Evolutionary conservation across 2,113 vertebrate genomes (phyloP).

Genomic region (Maccullochella peelii): DNA sequence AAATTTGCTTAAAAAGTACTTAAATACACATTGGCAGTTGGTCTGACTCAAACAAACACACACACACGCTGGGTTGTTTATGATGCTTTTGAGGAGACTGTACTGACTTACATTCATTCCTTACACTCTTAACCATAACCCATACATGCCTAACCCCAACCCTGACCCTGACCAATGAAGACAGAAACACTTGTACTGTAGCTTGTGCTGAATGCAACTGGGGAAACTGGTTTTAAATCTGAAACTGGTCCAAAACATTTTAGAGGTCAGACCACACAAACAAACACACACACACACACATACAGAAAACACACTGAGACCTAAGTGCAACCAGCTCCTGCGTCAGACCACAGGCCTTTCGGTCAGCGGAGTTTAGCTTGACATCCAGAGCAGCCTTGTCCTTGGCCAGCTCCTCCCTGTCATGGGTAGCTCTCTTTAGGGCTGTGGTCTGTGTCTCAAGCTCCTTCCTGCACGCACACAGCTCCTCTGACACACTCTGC

Average conservation of each 20-base stretch:
- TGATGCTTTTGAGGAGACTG: conserved; percentile 28
- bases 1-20: conserved; percentile 35
- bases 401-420: conserved; percentile 82
- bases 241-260: conserved; percentile 33
- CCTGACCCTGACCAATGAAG: conserved; percentile 1
- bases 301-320: conserved; percentile 67
- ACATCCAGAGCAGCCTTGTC: conserved; percentile 83
- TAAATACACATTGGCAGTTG: conserved; percentile 51
- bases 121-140: conserved; percentile 28
- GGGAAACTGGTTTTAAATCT: conserved; percentile 28
- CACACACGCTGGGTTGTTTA: conserved; percentile 27
- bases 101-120: conserved; percentile 35
- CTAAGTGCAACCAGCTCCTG: conserved; percentile 85
- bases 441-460: conserved; percentile 77
- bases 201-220: conserved; percentile 23
- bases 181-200: conserved; percentile 7
- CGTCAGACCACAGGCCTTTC: conserved; percentile 77
- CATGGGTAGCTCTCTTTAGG: conserved; percentile 71
- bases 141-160: conserved; percentile 22
- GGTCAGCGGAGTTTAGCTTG: conserved; percentile 82
- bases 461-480: conserved; percentile 78
- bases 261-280: conserved; percentile 49
- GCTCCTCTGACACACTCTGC: conserved; percentile 81
- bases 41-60: conserved; percentile 49
- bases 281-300: conserved; percentile 25